Evolutionary conservation across 2,113 vertebrate genomes (phyloP).

Genomic region (Elachura formosa): DNA sequence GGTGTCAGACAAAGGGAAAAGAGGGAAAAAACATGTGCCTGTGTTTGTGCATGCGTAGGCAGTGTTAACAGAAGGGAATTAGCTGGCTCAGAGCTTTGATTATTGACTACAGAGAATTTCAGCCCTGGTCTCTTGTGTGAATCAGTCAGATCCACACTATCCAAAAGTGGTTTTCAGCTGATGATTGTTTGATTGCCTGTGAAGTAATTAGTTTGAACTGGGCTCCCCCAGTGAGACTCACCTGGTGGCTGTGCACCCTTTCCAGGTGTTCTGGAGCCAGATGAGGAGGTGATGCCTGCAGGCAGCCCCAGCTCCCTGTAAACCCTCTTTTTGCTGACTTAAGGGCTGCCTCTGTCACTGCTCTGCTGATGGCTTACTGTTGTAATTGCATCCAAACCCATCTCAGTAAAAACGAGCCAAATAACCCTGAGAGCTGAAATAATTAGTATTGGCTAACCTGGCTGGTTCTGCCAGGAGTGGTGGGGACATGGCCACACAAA

Average conservation of each 20-base stretch:
- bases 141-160: neutral
- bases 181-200: neutral
- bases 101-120: neutral
- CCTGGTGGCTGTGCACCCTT: neutral
- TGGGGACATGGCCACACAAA: neutral
- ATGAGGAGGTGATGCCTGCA: neutral
- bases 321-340: neutral
- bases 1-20: neutral
- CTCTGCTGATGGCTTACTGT: neutral
- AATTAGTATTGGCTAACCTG: neutral
- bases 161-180: neutral
- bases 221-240: neutral
- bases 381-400: neutral
- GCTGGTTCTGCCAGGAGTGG: neutral
- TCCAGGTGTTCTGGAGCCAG: neutral
- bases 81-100: neutral
- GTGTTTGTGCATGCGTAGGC: neutral
- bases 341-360: neutral
- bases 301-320: neutral
- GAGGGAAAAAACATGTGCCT: neutral
- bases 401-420: neutral
- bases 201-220: neutral
- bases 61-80: constrained; percentile 2
- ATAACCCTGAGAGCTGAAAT: neutral
- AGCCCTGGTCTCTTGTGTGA: neutral